These are phyloP conservation scores for Cryptoblepharus egeriae DNA, from an alignment of 2,797 vertebrate genomes.

Conservation along the genomic window DNA sequence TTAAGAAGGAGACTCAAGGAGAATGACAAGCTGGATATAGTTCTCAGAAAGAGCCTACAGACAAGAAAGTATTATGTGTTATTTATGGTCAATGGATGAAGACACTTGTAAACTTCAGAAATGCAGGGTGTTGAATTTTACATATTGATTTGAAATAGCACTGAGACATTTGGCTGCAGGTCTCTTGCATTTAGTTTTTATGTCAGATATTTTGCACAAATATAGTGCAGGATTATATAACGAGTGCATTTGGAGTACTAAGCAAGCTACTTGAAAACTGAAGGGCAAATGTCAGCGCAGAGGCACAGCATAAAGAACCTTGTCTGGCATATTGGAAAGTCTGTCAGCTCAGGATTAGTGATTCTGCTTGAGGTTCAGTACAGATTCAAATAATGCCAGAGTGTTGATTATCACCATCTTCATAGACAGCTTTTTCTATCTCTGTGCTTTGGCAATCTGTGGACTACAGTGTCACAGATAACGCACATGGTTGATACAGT, in stretches of 20 bases:
- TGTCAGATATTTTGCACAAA: not conserved
- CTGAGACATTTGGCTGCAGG: slow-evolving; percentile 20
- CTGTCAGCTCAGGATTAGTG: not conserved
- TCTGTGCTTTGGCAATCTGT: not conserved
- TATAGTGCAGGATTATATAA: not conserved
- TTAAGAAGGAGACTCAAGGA: not conserved
- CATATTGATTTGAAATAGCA: slow-evolving; percentile 4
- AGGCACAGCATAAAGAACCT: not conserved
- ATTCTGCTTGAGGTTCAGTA: not conserved
- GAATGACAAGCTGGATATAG: not conserved
- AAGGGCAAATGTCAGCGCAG: not conserved
- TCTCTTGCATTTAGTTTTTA: slow-evolving; percentile 6
- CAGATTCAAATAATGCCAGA: not conserved
- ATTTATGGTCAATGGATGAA: not conserved
- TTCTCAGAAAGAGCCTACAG: not conserved
- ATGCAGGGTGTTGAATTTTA: not conserved
- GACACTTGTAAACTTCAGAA: not conserved
- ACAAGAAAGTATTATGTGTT: not conserved
- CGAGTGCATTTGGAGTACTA: not conserved
- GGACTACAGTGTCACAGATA: not conserved
- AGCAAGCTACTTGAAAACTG: slow-evolving; percentile 2
- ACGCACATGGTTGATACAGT: not conserved
- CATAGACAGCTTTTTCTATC: not conserved
- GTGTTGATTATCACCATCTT: not conserved
- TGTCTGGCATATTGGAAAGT: not conserved